These are phyloP conservation scores for Melinaea marsaeus DNA, from an alignment of 2,888 invertebrate genomes.

Conservation along the genomic window DNA sequence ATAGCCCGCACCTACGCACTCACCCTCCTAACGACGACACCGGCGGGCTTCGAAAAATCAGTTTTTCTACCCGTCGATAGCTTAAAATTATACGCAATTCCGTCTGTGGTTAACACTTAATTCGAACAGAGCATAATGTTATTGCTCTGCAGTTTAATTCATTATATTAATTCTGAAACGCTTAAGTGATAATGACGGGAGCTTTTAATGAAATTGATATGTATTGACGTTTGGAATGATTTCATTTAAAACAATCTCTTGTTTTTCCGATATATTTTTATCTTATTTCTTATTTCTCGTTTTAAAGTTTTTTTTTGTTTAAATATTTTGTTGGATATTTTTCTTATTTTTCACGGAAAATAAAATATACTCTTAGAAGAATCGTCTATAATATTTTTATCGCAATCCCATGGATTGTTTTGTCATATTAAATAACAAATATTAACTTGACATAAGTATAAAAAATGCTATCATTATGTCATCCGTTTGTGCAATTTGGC, in stretches of 20 bases:
- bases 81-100: conserved; percentile 76
- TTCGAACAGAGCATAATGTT: conserved; percentile 68
- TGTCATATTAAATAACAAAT: no score
- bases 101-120: conserved; percentile 71
- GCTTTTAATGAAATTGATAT: conserved; percentile 72
- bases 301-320: conserved; percentile 16
- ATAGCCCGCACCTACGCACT: conserved; percentile 39
- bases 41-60: conserved; percentile 59
- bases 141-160: conserved; percentile 72
- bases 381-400: no score
- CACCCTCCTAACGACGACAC: conserved; percentile 45
- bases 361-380: no score
- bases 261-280: not conserved
- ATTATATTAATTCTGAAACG: conserved; percentile 58
- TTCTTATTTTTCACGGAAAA: no score
- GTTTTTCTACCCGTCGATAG: conserved; percentile 68
- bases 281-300: conserved; percentile 18
- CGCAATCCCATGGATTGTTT: no score
- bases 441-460: no score
- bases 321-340: not conserved
- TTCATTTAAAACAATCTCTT: conserved; percentile 20
- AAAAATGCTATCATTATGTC: not conserved
- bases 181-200: conserved; percentile 56
- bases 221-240: conserved; percentile 46
- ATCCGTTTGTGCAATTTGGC: conserved; percentile 42